These are phyloP conservation scores for Phengaris arion DNA, from an alignment of 2,888 invertebrate species.

Conservation along the genomic window DNA sequence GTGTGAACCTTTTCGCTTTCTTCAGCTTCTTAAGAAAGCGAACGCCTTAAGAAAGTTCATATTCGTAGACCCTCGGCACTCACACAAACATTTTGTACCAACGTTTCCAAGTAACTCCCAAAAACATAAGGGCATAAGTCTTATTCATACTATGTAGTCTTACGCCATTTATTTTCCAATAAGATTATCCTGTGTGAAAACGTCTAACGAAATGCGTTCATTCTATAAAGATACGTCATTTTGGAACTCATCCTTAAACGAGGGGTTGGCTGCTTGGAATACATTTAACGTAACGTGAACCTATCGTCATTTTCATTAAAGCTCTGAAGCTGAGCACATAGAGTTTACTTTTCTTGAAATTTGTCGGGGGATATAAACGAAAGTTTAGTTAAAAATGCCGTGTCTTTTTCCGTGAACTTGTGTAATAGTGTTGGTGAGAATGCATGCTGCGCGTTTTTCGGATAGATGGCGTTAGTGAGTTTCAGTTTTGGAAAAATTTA, in stretches of 20 bases:
- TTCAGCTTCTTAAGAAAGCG: constrained; percentile 75
- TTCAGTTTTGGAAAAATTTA: constrained; percentile 45
- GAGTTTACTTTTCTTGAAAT: constrained; percentile 40
- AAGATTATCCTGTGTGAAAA: constrained; percentile 23
- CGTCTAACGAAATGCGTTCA: constrained; percentile 25
- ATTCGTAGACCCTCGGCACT: constrained; percentile 51
- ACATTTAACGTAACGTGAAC: constrained; percentile 19
- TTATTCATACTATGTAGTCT: constrained; percentile 31
- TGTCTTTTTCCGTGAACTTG: constrained; percentile 54
- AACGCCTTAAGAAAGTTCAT: constrained; percentile 70
- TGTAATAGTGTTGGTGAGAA: constrained; percentile 47
- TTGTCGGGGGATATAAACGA: constrained; percentile 36
- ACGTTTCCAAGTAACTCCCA: constrained; percentile 32
- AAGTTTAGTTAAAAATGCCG: constrained; percentile 54
- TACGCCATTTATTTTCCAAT: constrained; percentile 43
- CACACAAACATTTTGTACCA: constrained; percentile 48
- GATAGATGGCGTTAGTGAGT: constrained; percentile 67
- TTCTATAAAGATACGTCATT: constrained; percentile 35
- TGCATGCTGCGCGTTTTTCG: constrained; percentile 43
- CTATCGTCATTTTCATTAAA: constrained; percentile 35
- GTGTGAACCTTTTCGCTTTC: constrained; percentile 75
- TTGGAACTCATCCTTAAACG: constrained; percentile 32
- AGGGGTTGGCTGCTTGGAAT: constrained; percentile 15
- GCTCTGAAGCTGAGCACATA: accelerated
- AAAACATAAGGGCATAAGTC: constrained; percentile 45